phyloP scores from a whole-genome alignment of 2,797 vertebrate genomes.

The Cirrhinus mrigala region DNA sequence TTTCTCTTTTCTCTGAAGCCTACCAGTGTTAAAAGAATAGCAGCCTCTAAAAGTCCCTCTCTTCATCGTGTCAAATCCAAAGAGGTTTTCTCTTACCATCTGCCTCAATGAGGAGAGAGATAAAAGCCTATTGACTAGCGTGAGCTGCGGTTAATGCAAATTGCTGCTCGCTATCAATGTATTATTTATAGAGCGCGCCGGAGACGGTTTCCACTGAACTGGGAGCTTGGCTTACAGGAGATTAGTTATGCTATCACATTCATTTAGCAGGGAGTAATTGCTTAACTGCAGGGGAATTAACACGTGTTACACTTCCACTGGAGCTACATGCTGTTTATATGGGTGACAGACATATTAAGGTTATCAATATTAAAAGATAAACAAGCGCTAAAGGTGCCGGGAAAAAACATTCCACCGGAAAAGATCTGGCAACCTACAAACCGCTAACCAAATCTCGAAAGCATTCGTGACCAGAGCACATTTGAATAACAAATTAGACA shows the following conservation, averaged over 20 bases:
- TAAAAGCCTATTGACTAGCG: constrained; percentile 82
- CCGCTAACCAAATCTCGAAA: constrained; percentile 51
- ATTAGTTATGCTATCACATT: constrained; percentile 83
- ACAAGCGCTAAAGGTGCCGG: constrained; percentile 43
- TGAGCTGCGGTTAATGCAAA: constrained; percentile 83
- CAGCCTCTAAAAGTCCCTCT: constrained; percentile 57
- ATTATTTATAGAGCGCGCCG: constrained; percentile 80
- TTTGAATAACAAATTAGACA: constrained; percentile 55
- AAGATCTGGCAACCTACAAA: constrained; percentile 38
- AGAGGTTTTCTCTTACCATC: constrained; percentile 71
- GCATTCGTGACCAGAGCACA: constrained; percentile 37
- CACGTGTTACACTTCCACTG: constrained; percentile 73
- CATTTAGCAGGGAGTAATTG: constrained; percentile 82
- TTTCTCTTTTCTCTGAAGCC: constrained; percentile 18
- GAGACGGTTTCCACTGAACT: constrained; percentile 80
- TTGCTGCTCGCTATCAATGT: constrained; percentile 78
- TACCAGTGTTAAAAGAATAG: constrained; percentile 40
- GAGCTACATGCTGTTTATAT: constrained; percentile 56
- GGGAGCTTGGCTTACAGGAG: constrained; percentile 83
- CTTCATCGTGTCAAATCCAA: constrained; percentile 71
- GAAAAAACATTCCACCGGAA: constrained; percentile 36
- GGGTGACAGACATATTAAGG: constrained; percentile 52
- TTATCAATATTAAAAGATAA: constrained; percentile 54
- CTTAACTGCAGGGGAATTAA: constrained; percentile 82
- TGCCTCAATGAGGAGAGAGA: constrained; percentile 76